Base-by-base conservation (phyloP, 2,113 vertebrate genomes). In the Siniperca knerii region DNA sequence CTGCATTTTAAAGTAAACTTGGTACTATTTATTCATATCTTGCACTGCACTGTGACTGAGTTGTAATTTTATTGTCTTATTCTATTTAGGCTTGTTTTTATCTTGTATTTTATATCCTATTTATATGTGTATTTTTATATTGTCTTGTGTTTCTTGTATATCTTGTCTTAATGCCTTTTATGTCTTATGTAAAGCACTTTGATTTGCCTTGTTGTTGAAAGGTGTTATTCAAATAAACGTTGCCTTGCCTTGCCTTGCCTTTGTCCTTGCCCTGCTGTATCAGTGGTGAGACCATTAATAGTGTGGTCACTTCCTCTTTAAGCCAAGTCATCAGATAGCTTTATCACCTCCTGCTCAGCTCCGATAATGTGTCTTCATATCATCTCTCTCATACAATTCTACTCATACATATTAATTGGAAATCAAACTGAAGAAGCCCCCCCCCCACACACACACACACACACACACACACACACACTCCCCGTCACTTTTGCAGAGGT, bases 391-490 rank as follows among this genome's bases (percentile, higher is more conserved):
- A 81, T 35, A 83, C 73, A 85, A 75, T 75, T 87, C 80, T 65
- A 65, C 88, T 91, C 89, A 93, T 93, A 81, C 90, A 95, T 95
- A 94, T 92, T 92, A 89, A 94, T 94, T 89, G 86, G 77, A 89
- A 91, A 91, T 93, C 79, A 91, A 86, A 89, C 66, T 81, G 78
- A 92, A 87, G 83, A 87, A 89, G 85, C 78, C 81, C 79, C 78
- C 81, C 78, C 86, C 65, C 33, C 77, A n/a, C 25, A 25, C 25
- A 25, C 29, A 29, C 29, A 29, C 29, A 29, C 29, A 29, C 29
- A 29, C 29, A n/a, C 25, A 25, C 25, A 25, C 29, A 29, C 29
- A 29, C 29, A 29, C 29, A 29, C 29, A 29, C 29, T 69, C 66
- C 55, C 25, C 58, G 60, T 92, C 78, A 89, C 78, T 84, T 90